Conservation (phyloP, 2,797 vertebrate species). For the Simalia tracyae region DNA sequence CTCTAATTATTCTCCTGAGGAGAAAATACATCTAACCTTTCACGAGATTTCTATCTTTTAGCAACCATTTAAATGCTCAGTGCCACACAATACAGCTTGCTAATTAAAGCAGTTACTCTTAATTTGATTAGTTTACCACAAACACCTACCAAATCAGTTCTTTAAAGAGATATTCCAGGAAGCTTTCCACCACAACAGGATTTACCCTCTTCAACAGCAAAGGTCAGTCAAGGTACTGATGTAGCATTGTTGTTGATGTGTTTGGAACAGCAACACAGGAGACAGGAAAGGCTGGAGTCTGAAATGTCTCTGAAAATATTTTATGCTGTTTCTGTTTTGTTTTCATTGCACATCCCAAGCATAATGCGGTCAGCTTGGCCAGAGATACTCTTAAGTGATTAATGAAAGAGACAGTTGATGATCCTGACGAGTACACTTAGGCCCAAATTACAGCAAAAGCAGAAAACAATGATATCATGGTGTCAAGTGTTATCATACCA, state of each 20-base stretch:
- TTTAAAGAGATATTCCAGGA: constrained; percentile 48
- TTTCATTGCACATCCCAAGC: constrained; percentile 53
- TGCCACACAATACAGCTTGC: fast-evolving
- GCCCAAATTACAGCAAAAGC: constrained; percentile 52
- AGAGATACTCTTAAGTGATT: constrained; percentile 48
- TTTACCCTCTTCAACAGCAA: constrained; percentile 61
- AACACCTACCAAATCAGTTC: constrained; percentile 20
- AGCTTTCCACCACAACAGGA: constrained; percentile 54
- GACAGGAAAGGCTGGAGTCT: constrained; percentile 70
- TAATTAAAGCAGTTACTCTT: constrained; percentile 38
- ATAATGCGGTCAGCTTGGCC: constrained; percentile 63
- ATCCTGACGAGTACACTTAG: constrained; percentile 42
- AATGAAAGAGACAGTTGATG: constrained; percentile 47
- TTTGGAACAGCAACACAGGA: constrained; percentile 69
- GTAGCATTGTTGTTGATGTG: constrained; percentile 67
- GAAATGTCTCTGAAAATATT: constrained; percentile 55
- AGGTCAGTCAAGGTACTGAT: constrained; percentile 70
- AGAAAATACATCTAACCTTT: neutral
- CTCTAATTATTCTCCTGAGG: neutral
- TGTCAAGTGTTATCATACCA: constrained; percentile 60
- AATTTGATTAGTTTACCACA: constrained; percentile 54
- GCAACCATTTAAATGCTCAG: neutral
- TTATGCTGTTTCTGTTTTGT: constrained; percentile 25
- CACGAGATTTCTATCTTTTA: neutral
- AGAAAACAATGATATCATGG: constrained; percentile 46